Evolutionary conservation across 2,888 invertebrate genomes (phyloP).

Genomic region (Acrobasis suavella): DNA sequence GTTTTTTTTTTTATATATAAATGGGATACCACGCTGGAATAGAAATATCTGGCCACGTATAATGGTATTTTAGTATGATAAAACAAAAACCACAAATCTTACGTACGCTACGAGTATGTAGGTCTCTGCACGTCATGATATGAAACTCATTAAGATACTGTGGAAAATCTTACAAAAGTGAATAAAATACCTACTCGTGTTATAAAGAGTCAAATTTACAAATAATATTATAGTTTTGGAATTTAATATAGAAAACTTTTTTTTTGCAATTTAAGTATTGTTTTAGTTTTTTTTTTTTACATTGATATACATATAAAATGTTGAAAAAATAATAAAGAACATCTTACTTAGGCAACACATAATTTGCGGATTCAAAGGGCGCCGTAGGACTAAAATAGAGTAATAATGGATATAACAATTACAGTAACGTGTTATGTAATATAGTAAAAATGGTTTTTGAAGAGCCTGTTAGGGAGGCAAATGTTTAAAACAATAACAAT

Average conservation of each 20-base stretch:
- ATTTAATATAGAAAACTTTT: too few relatives aligned
- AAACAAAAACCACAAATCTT: slow-evolving; percentile 49
- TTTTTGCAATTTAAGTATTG: too few relatives aligned
- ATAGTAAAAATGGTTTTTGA: slow-evolving; percentile 25
- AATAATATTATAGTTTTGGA: too few relatives aligned
- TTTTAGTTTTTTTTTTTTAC: too few relatives aligned
- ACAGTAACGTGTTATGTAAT: slow-evolving; percentile 55
- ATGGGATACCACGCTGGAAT: too few relatives aligned
- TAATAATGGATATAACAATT: slow-evolving; percentile 53
- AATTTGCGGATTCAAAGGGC: slow-evolving; percentile 38
- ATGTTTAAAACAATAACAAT: slow-evolving; percentile 20
- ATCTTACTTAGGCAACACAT: slow-evolving; percentile 14
- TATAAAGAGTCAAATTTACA: too few relatives aligned
- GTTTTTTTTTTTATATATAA: too few relatives aligned
- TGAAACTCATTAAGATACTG: slow-evolving; percentile 60
- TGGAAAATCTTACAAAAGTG: slow-evolving; percentile 20
- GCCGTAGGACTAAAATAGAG: slow-evolving; percentile 37
- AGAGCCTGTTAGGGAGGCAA: slow-evolving; percentile 11
- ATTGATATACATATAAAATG: too few relatives aligned
- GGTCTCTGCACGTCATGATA: slow-evolving; percentile 57
- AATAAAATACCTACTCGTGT: background rate
- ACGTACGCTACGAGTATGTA: slow-evolving; percentile 46
- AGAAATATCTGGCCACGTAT: background rate
- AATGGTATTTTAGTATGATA: slow-evolving; percentile 6
- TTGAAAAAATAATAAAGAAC: too few relatives aligned